phyloP scores from a whole-genome alignment of 2,888 invertebrate genomes.

The Dyspetes luteomarginatus region DNA sequence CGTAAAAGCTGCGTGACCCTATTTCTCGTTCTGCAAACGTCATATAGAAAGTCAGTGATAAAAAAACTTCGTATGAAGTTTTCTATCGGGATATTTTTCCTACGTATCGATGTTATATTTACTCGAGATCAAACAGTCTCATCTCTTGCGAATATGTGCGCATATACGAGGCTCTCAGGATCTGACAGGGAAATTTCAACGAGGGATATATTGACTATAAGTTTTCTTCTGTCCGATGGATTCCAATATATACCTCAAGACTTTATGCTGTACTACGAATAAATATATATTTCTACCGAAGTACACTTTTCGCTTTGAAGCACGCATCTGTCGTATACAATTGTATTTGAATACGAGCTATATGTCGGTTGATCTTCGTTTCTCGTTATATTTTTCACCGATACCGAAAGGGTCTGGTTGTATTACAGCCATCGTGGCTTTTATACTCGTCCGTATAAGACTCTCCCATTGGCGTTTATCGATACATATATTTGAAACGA shows the following conservation, averaged over 20 bases:
- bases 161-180: background rate
- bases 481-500: slow-evolving; percentile 12
- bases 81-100: background rate
- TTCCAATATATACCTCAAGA: slow-evolving; percentile 44
- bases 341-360: slow-evolving; percentile 41
- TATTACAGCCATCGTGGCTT: slow-evolving; percentile 51
- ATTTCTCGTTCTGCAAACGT: background rate
- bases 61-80: background rate
- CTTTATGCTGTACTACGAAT: slow-evolving; percentile 12
- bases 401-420: background rate
- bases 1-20: no score
- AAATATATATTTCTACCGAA: slow-evolving; percentile 24
- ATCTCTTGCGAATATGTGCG: slow-evolving; percentile 4
- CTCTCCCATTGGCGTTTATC: slow-evolving; percentile 18
- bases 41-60: background rate
- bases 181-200: slow-evolving; percentile 14
- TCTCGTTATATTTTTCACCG: slow-evolving; percentile 18
- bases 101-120: slow-evolving; percentile 6
- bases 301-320: slow-evolving; percentile 38
- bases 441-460: slow-evolving; percentile 38
- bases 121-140: slow-evolving; percentile 42
- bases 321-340: slow-evolving; percentile 11
- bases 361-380: slow-evolving; percentile 42
- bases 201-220: slow-evolving; percentile 44
- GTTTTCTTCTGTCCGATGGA: slow-evolving; percentile 31